phyloP scores from a whole-genome alignment of 2,113 vertebrate genomes.

The Meriones unguiculatus region DNA sequence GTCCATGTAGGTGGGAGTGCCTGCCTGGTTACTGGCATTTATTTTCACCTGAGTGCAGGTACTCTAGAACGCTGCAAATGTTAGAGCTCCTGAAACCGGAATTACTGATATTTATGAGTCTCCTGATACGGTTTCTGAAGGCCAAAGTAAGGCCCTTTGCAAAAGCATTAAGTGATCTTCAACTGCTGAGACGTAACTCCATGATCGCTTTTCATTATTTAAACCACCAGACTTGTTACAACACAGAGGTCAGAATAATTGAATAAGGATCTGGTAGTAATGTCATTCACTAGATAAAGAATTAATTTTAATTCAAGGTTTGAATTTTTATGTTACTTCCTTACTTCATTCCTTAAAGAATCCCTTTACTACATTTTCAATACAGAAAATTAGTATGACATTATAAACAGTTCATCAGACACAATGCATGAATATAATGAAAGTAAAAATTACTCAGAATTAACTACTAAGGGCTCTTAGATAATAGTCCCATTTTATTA shows the following conservation, averaged over 20 bases:
- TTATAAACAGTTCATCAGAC: constrained; percentile 85
- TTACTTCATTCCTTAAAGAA: constrained; percentile 76
- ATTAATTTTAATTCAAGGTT: constrained; percentile 83
- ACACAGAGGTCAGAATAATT: constrained; percentile 52
- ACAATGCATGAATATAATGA: constrained; percentile 73
- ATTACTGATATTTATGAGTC: neutral
- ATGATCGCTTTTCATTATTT: constrained; percentile 48
- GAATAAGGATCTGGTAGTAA: constrained; percentile 62
- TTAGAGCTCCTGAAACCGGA: neutral
- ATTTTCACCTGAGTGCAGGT: neutral
- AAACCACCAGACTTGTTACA: constrained; percentile 55
- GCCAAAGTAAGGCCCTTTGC: neutral
- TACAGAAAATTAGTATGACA: constrained; percentile 79
- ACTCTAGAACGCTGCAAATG: neutral
- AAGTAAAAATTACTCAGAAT: constrained; percentile 75
- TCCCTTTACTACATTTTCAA: constrained; percentile 77
- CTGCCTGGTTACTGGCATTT: too few relatives aligned
- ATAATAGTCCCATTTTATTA: neutral
- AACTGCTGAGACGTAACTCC: neutral
- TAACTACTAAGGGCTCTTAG: constrained; percentile 62
- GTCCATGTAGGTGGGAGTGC: rapidly evolving
- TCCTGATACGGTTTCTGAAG: neutral
- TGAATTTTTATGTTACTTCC: constrained; percentile 82
- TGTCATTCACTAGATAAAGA: constrained; percentile 71
- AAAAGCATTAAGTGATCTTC: neutral